Percentiles rank a stretch among this genome's conserved stretches.
phyloP scores from a whole-genome alignment of 1,140 invertebrate species.

The Gonioctena quinquepunctata region DNA sequence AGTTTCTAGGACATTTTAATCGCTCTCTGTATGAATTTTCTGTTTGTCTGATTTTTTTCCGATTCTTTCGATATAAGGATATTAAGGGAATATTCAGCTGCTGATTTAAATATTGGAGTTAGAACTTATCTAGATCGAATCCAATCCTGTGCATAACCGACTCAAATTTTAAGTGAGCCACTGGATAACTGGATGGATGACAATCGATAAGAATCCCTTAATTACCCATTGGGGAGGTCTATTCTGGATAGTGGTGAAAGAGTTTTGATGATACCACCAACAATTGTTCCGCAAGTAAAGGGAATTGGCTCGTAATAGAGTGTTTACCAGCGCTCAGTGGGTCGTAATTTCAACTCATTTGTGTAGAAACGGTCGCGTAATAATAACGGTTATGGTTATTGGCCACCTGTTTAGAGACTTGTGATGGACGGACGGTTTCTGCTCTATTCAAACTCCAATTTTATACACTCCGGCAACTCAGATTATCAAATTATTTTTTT shows the following conservation, averaged over 20 bases:
- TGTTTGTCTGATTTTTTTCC: too few species aligned
- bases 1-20: too few species aligned
- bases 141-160: not conserved
- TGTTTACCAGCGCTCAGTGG: slow-evolving; percentile 55
- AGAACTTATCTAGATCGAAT: too few species aligned
- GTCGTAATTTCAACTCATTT: slow-evolving; percentile 57
- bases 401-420: slow-evolving; percentile 54
- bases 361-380: slow-evolving; percentile 56
- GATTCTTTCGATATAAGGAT: too few species aligned
- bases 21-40: too few species aligned
- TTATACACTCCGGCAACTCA: not conserved
- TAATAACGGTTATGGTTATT: slow-evolving; percentile 58
- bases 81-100: too few species aligned
- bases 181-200: not conserved
- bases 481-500: too few species aligned
- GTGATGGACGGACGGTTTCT: slow-evolving; percentile 48
- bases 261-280: slow-evolving; percentile 36
- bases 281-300: slow-evolving; percentile 47
- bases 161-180: slow-evolving; percentile 8
- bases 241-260: slow-evolving; percentile 30
- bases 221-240: slow-evolving; percentile 34
- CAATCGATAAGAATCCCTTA: slow-evolving; percentile 37
- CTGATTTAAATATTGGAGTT: too few species aligned
- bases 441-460: not conserved
- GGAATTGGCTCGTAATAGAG: slow-evolving; percentile 55